A percentile compares a stretch with the other conserved stretches of the same genome.
Conservation (phyloP, 2,113 vertebrate genomes). For the Dolichotis patagonum region DNA sequence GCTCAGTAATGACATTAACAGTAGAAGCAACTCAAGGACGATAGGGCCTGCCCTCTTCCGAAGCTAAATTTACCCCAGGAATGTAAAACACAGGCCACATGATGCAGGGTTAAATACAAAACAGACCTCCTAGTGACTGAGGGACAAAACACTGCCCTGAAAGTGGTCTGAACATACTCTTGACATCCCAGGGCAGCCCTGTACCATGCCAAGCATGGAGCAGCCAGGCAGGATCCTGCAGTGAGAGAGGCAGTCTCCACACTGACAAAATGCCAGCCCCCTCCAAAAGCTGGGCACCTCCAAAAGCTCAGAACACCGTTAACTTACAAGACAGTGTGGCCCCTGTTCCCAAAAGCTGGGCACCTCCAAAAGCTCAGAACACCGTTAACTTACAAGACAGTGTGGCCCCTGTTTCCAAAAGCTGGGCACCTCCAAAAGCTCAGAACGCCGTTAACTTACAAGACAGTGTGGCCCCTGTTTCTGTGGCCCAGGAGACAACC, state of each 20-base stretch:
- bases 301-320: background rate
- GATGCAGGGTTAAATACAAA: background rate
- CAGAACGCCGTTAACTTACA: background rate
- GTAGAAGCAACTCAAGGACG: background rate
- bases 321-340: background rate
- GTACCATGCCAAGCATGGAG: too few species aligned
- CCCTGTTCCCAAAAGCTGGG: too few species aligned
- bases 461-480: background rate
- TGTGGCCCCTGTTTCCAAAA: accelerated
- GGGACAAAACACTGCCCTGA: background rate
- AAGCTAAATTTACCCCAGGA: background rate
- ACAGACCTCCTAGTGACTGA: background rate
- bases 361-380: background rate
- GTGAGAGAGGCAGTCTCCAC: too few species aligned
- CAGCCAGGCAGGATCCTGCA: background rate
- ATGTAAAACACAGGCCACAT: background rate
- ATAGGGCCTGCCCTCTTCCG: background rate
- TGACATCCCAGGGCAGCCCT: background rate
- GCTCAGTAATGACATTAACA: background rate
- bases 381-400: background rate
- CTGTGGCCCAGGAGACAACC: background rate
- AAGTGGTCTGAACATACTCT: background rate
- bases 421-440: accelerated
- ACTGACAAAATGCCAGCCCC: too few species aligned
- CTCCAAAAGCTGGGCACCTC: too few species aligned